Conservation (phyloP, 2,888 invertebrate genomes). For the Leucania comma region DNA sequence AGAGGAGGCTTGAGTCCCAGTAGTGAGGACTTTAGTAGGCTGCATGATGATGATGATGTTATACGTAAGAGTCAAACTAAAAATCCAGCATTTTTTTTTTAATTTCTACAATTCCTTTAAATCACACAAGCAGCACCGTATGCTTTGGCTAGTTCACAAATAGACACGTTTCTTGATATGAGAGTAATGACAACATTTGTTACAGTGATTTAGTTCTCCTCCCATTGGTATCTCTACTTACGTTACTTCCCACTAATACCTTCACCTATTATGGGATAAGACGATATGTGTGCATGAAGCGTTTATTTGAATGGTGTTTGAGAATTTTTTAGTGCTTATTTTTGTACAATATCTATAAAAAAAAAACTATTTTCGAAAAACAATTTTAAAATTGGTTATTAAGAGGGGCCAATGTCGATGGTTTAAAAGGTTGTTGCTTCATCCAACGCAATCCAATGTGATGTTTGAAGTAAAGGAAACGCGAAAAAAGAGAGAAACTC, state of each 20-base stretch:
- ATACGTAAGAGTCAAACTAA: not conserved
- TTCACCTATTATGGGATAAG: constrained; percentile 26
- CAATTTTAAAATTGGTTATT: too few species aligned
- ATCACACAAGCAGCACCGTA: not conserved
- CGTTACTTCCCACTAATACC: not conserved
- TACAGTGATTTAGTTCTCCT: constrained; percentile 35
- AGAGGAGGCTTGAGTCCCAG: too few species aligned
- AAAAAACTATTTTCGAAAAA: too few species aligned
- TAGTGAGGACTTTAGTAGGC: too few species aligned
- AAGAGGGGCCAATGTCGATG: too few species aligned
- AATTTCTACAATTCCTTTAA: not conserved
- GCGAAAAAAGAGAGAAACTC: too few species aligned
- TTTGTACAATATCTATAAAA: too few species aligned
- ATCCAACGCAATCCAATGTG: too few species aligned
- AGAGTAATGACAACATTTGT: constrained; percentile 60
- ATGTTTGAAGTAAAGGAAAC: too few species aligned
- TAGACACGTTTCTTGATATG: constrained; percentile 40
- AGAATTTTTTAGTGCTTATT: too few species aligned
- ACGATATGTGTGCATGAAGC: not conserved
- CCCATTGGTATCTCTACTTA: not conserved
- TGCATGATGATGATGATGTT: too few species aligned
- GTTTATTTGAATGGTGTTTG: not conserved
- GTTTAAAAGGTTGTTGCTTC: too few species aligned
- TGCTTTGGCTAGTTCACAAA: constrained; percentile 9
- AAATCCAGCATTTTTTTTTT: not conserved